Conservation (phyloP, 2,797 vertebrate genomes). For the Hirundo rustica region DNA sequence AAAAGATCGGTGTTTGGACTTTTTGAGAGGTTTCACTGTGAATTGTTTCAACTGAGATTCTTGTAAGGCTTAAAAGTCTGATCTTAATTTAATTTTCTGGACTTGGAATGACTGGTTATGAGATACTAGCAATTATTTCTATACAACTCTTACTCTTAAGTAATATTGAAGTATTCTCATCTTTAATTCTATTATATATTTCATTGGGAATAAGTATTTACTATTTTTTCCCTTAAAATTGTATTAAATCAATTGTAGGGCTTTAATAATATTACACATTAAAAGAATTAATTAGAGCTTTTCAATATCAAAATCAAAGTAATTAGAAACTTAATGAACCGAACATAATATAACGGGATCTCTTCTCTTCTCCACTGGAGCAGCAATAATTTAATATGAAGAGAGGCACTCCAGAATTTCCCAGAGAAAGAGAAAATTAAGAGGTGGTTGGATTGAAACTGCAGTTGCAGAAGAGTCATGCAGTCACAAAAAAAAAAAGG, state of each 20-base stretch:
- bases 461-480: background rate
- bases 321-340: slow-evolving; percentile 47
- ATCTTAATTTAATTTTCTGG: background rate
- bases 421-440: slow-evolving; percentile 12
- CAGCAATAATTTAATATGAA: slow-evolving; percentile 56
- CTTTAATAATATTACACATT: background rate
- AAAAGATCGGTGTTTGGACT: background rate
- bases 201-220: background rate
- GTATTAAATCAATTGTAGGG: background rate
- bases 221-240: background rate
- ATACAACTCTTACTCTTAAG: background rate
- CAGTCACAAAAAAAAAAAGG: background rate
- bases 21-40: background rate
- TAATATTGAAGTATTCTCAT: background rate
- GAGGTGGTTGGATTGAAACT: background rate
- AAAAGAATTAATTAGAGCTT: slow-evolving; percentile 37
- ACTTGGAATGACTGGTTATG: background rate
- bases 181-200: background rate
- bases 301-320: slow-evolving; percentile 11
- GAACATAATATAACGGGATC: background rate
- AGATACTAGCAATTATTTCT: background rate
- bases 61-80: background rate
- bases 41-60: background rate
- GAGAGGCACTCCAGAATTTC: slow-evolving; percentile 5
- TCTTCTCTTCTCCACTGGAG: slow-evolving; percentile 47